These are phyloP conservation scores for Triplophysa rosa DNA, from an alignment of 2,113 vertebrate species.

Conservation along the genomic window DNA sequence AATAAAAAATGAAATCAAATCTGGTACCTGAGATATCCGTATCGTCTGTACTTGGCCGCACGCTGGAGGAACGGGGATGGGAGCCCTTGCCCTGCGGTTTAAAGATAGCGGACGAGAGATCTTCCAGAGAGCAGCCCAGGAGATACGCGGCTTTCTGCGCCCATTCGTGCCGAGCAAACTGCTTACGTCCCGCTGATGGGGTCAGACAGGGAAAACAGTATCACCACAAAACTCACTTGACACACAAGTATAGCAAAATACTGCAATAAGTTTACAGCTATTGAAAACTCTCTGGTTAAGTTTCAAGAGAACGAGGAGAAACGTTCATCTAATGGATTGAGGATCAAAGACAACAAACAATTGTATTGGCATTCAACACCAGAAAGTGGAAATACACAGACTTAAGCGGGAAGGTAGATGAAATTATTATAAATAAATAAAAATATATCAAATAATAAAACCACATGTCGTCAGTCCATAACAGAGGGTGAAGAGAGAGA, in stretches of 20 bases:
- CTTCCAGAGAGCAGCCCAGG: conserved; percentile 88
- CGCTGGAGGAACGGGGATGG: conserved; percentile 83
- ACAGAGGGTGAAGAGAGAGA: not conserved
- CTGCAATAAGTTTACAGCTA: not conserved
- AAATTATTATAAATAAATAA: conserved; percentile 40
- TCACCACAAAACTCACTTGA: conserved; percentile 53
- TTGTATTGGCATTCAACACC: not conserved
- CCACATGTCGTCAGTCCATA: not conserved
- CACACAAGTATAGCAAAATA: not conserved
- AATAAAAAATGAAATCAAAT: not conserved
- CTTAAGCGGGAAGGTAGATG: not conserved
- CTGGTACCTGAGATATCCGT: conserved; percentile 78
- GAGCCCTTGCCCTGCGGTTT: conserved; percentile 88
- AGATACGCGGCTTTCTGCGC: conserved; percentile 97
- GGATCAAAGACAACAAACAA: conserved; percentile 43
- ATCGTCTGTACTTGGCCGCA: conserved; percentile 84
- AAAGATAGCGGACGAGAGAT: conserved; percentile 94
- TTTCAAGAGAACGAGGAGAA: not conserved
- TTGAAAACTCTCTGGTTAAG: not conserved
- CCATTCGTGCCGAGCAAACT: conserved; percentile 98
- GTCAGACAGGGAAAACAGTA: conserved; percentile 60
- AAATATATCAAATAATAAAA: not conserved
- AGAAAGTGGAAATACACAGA: conserved; percentile 10
- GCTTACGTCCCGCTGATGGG: conserved; percentile 84
- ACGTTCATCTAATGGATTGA: conserved; percentile 36